Evolutionary conservation across 2,113 vertebrate species (phyloP), one percentile per base, ranked within the genome.

Genomic region (Plotosus lineatus): DNA sequence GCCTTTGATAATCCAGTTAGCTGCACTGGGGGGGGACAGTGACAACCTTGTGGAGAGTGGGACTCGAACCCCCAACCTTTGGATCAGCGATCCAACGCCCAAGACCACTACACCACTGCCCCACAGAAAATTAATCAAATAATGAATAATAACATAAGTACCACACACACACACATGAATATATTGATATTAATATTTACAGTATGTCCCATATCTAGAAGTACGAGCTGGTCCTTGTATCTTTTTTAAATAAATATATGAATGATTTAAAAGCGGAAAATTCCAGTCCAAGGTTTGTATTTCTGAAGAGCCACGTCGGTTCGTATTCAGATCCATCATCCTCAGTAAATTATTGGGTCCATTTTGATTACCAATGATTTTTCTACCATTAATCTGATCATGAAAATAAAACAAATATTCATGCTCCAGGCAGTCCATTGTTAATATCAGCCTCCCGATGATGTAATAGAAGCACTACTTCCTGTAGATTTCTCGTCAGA

Each of bases 201-300:
- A 44, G 14, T 3, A 48, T n/a, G 8, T 48, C 7, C 26, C 28
- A 1, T 6, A 48, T 15, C n/a, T 46, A 28, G n/a, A 71, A 28
- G 23, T 8, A 48, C 1, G 15, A 48, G 19, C 15, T 69, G 21
- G 3, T 19, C 14, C 14, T 14, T 28, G 9, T 58, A 26, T 56
- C 4, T 60, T 31, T 36, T 19, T 40, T n/a, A 19, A 65, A 38
- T 1, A 38, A 69, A 26, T 6, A 69, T 69, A 68, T 68, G 38
- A 44, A 15, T 44, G n/a, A 44, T 69, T 12, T 46, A 14, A 44
- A 44, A 68, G 4, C n/a, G 65, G n/a, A 69, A 72, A 50, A 71
- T 48, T 19, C 17, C 60, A 84, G 78, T 36, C 69, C 73, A 51
- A 69, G 78, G 21, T 50, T 53, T 72, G 77, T 26, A 76, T n/a